These are phyloP conservation scores for Danio albolineatus DNA, from an alignment of 2,797 vertebrate genomes.

Conservation along the genomic window DNA sequence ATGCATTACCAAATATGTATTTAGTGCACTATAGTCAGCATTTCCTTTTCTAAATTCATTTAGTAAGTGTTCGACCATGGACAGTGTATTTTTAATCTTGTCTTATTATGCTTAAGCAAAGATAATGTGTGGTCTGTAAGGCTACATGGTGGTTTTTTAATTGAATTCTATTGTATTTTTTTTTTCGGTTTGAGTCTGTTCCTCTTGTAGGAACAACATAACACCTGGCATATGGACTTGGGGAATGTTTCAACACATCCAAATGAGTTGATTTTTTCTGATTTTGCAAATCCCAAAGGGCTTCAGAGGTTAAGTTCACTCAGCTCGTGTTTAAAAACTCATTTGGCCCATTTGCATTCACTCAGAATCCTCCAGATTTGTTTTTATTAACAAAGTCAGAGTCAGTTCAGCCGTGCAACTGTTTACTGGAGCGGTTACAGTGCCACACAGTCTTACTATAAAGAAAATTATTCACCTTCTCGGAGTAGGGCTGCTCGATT, in stretches of 20 bases:
- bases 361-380: slow-evolving; percentile 24
- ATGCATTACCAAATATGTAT: slow-evolving; percentile 12
- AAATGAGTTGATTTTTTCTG: slow-evolving; percentile 44
- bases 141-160: background rate
- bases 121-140: slow-evolving; percentile 4
- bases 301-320: slow-evolving; percentile 43
- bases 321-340: slow-evolving; percentile 36
- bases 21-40: background rate
- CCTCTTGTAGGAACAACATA: slow-evolving; percentile 40
- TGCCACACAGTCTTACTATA: slow-evolving; percentile 15
- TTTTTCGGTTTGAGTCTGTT: background rate
- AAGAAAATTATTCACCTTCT: background rate
- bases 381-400: slow-evolving; percentile 37
- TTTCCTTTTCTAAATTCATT: background rate
- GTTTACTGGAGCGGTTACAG: background rate
- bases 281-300: slow-evolving; percentile 7
- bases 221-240: slow-evolving; percentile 37
- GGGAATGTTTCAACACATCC: slow-evolving; percentile 37
- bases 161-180: background rate
- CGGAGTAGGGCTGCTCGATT: too few species aligned
- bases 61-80: slow-evolving; percentile 34
- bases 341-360: slow-evolving; percentile 34
- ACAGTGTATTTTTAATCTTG: slow-evolving; percentile 41
- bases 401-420: slow-evolving; percentile 23
- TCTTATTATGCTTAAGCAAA: slow-evolving; percentile 56